Evolutionary conservation across 2,797 vertebrate genomes (phyloP), one percentile per base, ranked within the genome.

Genomic region (Sebastes aleutianus): DNA sequence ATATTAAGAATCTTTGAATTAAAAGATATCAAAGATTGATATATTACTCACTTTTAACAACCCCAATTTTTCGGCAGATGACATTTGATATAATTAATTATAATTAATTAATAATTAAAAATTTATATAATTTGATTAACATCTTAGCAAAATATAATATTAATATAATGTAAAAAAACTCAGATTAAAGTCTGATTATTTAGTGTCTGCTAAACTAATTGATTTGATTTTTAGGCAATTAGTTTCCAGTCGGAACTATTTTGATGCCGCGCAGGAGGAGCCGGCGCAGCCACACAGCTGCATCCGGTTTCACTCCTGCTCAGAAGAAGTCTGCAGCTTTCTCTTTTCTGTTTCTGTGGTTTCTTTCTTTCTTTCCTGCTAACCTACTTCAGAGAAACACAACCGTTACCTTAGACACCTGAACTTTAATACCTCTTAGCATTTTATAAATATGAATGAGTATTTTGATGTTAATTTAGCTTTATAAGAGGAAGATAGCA

Each of bases 241-340:
- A 56, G 83, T 86, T 90, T 83, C 83, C 31, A 27, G 31, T 79
- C 88, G 92, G 89, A 87, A 14, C 31, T 93, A 81, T 93, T 92
- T 93, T 91, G 77, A 8, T 82, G 1, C 12, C 0, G 77, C 77
- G 11, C 88, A 32, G n/a, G 2, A 1, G n/a, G 3, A 68, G 18
- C 22, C 34, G 26, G 22, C 2, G 12, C 3, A 13, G 10, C 27
- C 1, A 0, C 31, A 9, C 86, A 86, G 79, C 79, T 84, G 83
- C 70, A 26, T 86, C 87, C 74, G 66, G 39, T 61, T 1, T 0
- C 3, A 0, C 16, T 64, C 2, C 1, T 14, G 4, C 10, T 0
- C 20, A 16, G 36, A 63, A 18, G 12, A 69, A 12, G 12, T 75
- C 32, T 62, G 57, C 36, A 9, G 18, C 4, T 72, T 36, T 68